Evolutionary conservation across 2,113 vertebrate genomes (phyloP), one percentile per base, ranked within the genome.

Genomic region (Illadopsis cleaveri): DNA sequence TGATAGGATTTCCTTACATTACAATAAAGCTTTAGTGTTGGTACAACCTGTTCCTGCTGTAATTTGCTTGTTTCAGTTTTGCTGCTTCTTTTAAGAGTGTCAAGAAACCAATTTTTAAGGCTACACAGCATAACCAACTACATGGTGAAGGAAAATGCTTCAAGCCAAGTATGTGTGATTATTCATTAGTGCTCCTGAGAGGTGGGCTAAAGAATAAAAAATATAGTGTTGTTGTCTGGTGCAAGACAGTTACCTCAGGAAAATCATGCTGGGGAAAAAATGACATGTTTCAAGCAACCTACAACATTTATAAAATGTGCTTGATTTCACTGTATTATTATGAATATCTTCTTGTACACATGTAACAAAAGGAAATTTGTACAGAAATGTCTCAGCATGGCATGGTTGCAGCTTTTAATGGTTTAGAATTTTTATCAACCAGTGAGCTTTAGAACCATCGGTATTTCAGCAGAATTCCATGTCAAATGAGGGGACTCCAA

Each of bases 1-100:
- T 76, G 60, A 35, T 64, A 81, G 84, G 75, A 94, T 94, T 94
- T 94, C 69, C 70, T 90, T 93, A 56, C n/a, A 78, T 76, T 82
- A 65, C 48, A 94, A 89, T 84, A 81, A 79, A 77, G 40, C 60
- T 72, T 86, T 66, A 78, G 56, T 57, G 48, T 45, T 77, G 13
- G 20, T 68, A 93, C 40, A 81, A 75, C 51, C 90, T 85, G 69
- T 90, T 90, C 48, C 48, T 82, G 40, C 13, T 66, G 51, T 53
- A 93, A 95, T 95, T 95, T 79, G 1, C 70, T 73, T 85, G 38
- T 86, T 93, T 84, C 58, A 31, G 28, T 89, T 92, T 88, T 64
- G 15, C 42, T 80, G 8, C 44, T 90, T 62, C 53, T 87, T 86
- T 71, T 58, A 70, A 57, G n/a, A 86, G 19, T 56, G 77, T 80